These are phyloP conservation scores for Nephrotoma flavescens DNA, from an alignment of 2,888 invertebrate genomes.

Conservation along the genomic window DNA sequence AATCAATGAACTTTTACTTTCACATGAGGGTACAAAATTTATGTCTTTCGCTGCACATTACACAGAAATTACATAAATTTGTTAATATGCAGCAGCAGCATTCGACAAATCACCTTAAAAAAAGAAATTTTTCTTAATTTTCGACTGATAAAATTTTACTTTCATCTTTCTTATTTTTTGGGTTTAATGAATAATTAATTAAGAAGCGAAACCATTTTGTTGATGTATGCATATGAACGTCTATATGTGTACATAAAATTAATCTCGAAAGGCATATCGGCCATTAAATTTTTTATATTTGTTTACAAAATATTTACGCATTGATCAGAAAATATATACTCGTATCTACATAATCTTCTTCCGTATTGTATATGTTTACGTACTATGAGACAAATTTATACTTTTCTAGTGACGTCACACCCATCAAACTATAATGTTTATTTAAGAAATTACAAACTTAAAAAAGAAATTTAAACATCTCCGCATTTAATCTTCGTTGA, in stretches of 20 bases:
- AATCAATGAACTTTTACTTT: neutral
- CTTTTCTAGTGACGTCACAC: neutral
- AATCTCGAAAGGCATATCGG: no score
- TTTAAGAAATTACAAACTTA: neutral
- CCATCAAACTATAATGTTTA: neutral
- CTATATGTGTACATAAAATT: neutral
- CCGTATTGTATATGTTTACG: neutral
- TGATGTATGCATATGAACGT: neutral
- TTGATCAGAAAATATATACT: neutral
- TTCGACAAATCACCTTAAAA: neutral
- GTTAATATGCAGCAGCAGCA: neutral
- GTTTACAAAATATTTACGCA: neutral
- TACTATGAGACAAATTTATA: neutral
- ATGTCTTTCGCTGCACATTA: neutral
- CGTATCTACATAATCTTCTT: neutral
- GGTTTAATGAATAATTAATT: neutral
- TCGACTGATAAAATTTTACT: neutral
- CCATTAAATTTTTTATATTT: no score
- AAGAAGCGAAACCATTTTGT: neutral
- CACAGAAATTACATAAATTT: neutral
- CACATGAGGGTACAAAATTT: neutral
- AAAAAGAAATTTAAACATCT: neutral
- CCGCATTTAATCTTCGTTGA: neutral
- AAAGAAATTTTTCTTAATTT: neutral
- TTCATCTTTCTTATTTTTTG: neutral